Evolutionary conservation across 2,888 invertebrate genomes (phyloP).

Genomic region (Crematogaster levior): DNA sequence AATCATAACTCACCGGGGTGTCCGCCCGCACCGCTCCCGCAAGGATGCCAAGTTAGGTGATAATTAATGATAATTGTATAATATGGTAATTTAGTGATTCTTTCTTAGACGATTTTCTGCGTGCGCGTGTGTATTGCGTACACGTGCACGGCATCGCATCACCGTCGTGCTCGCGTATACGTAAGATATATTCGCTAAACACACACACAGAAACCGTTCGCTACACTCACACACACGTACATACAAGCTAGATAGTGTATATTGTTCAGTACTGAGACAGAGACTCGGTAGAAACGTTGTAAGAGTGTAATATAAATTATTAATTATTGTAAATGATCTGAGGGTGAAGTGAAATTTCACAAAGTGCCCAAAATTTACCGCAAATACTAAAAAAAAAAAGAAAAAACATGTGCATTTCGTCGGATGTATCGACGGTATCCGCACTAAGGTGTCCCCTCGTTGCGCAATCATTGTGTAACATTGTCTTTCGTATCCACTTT

Average conservation of each 20-base stretch:
- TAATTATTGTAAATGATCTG: slow-evolving; percentile 83
- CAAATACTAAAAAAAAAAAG: slow-evolving; percentile 55
- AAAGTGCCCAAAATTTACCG: slow-evolving; percentile 83
- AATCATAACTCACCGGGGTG: slow-evolving; percentile 81
- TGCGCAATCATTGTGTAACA: slow-evolving; percentile 31
- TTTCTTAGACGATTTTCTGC: slow-evolving; percentile 73
- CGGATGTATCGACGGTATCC: slow-evolving; percentile 68
- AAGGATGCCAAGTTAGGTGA: slow-evolving; percentile 96
- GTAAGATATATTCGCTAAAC: slow-evolving; percentile 37
- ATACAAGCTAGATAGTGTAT: slow-evolving; percentile 67
- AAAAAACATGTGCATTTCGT: slow-evolving; percentile 77
- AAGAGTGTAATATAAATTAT: slow-evolving; percentile 82
- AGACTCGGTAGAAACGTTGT: slow-evolving; percentile 78
- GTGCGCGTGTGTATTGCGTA: slow-evolving; percentile 57
- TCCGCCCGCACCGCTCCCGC: slow-evolving; percentile 88
- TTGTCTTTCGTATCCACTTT: not conserved
- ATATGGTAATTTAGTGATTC: slow-evolving; percentile 79
- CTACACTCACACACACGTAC: slow-evolving; percentile 66
- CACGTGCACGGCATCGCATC: slow-evolving; percentile 7
- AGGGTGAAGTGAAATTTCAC: slow-evolving; percentile 84
- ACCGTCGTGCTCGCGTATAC: slow-evolving; percentile 61
- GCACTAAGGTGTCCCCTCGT: slow-evolving; percentile 76
- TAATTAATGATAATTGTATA: slow-evolving; percentile 88
- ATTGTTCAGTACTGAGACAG: slow-evolving; percentile 78
- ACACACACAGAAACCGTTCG: slow-evolving; percentile 52